Evolutionary conservation across 2,797 vertebrate genomes (phyloP).

Genomic region (Limosa lapponica): DNA sequence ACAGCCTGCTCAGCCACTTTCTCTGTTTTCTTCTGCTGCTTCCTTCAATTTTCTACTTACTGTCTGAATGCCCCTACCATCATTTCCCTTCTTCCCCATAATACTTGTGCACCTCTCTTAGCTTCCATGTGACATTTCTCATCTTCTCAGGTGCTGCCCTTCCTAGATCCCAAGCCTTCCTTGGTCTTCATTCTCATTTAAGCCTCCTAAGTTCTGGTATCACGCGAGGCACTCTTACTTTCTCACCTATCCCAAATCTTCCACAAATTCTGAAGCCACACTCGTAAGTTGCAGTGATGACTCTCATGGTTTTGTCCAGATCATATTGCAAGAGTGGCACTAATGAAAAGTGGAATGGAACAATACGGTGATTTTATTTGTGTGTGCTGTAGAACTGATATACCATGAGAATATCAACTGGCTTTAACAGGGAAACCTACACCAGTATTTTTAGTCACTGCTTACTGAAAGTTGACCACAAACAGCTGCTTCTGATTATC

Average conservation of each 20-base stretch:
- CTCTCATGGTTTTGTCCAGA: background rate
- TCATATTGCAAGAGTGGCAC: background rate
- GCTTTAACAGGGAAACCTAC: background rate
- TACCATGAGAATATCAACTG: background rate
- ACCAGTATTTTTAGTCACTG: background rate
- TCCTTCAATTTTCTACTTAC: background rate
- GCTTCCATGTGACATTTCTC: background rate
- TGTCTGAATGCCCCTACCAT: background rate
- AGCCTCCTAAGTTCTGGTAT: background rate
- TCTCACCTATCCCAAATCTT: background rate
- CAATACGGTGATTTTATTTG: background rate
- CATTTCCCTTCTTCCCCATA: background rate
- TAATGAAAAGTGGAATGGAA: background rate
- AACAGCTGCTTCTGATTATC: background rate
- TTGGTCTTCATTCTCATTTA: background rate
- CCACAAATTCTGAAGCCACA: background rate
- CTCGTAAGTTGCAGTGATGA: background rate
- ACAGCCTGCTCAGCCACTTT: background rate
- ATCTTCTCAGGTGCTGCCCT: background rate
- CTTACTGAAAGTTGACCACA: background rate
- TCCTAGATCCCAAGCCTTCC: background rate
- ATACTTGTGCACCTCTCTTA: background rate
- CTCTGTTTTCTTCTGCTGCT: background rate
- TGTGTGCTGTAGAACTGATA: background rate
- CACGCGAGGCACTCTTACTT: background rate